Percentiles rank a stretch among this genome's conserved stretches.
Evolutionary conservation across 1,140 invertebrate species (phyloP).

Genomic region (Dryas iulia): DNA sequence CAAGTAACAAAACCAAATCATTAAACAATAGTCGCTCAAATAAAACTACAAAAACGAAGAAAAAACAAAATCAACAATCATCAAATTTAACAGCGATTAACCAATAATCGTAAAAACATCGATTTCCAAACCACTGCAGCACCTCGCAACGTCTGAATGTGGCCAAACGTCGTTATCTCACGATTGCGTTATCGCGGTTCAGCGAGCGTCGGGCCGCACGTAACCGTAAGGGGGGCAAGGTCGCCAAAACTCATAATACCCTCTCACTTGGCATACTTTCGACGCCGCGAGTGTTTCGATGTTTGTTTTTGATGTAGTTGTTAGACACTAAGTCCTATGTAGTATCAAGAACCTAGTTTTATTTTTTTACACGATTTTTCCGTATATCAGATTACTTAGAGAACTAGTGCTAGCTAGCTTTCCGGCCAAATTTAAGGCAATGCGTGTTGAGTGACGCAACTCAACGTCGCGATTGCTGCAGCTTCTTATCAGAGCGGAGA

Average conservation of each 20-base stretch:
- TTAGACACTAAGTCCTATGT: not conserved
- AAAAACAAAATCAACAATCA: too few species aligned
- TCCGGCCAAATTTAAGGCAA: too few species aligned
- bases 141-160: not conserved
- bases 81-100: not conserved
- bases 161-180: slow-evolving; percentile 7
- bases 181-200: not conserved
- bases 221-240: slow-evolving; percentile 52
- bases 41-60: too few species aligned
- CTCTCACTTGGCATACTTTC: slow-evolving; percentile 63
- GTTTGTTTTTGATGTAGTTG: slow-evolving; percentile 33
- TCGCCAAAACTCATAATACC: slow-evolving; percentile 45
- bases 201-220: not conserved
- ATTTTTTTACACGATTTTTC: too few species aligned
- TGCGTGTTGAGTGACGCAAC: too few species aligned
- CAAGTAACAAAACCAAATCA: too few species aligned
- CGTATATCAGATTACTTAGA: too few species aligned
- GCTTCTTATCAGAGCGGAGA: too few species aligned
- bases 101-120: not conserved
- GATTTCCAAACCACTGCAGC: not conserved
- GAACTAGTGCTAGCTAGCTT: too few species aligned
- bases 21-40: too few species aligned
- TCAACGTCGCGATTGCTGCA: too few species aligned
- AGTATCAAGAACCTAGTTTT: too few species aligned
- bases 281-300: slow-evolving; percentile 33